These are phyloP conservation scores for Apostichopus californicus DNA, from an alignment of 35 echinoderm and acorn worm species.

Conservation along the genomic window DNA sequence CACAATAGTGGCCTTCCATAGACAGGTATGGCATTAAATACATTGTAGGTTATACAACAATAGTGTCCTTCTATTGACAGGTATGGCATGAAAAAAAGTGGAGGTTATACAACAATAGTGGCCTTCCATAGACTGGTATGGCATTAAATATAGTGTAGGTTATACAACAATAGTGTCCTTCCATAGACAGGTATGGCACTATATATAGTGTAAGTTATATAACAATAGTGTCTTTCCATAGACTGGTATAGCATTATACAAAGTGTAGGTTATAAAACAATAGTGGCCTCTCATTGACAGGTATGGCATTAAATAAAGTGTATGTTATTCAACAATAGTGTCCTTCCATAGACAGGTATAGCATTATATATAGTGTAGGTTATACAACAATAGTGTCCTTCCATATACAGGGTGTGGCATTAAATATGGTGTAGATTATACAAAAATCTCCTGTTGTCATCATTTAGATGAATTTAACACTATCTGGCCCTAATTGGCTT, in stretches of 20 bases:
- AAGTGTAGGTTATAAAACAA: not conserved
- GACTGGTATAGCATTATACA: constrained; percentile 16
- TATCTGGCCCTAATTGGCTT: no score
- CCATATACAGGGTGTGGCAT: not conserved
- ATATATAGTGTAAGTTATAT: no score
- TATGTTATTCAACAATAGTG: not conserved
- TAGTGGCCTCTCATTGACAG: constrained; percentile 68
- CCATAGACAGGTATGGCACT: no score
- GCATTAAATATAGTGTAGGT: not conserved
- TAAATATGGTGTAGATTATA: not conserved
- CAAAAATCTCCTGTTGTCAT: not conserved
- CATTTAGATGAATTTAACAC: no score
- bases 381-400: not conserved
- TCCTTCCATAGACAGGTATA: not conserved
- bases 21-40: not conserved
- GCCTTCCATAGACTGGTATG: constrained; percentile 68
- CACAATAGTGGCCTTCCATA: not conserved
- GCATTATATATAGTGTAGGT: not conserved
- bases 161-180: not conserved
- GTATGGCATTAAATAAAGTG: not conserved
- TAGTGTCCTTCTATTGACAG: not conserved
- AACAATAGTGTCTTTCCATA: constrained; percentile 56
- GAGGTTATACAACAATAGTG: constrained; percentile 56
- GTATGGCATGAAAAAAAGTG: not conserved
- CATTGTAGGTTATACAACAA: not conserved